These are phyloP conservation scores for Caradrina kadenii DNA, from an alignment of 2,888 invertebrate species.

Conservation along the genomic window DNA sequence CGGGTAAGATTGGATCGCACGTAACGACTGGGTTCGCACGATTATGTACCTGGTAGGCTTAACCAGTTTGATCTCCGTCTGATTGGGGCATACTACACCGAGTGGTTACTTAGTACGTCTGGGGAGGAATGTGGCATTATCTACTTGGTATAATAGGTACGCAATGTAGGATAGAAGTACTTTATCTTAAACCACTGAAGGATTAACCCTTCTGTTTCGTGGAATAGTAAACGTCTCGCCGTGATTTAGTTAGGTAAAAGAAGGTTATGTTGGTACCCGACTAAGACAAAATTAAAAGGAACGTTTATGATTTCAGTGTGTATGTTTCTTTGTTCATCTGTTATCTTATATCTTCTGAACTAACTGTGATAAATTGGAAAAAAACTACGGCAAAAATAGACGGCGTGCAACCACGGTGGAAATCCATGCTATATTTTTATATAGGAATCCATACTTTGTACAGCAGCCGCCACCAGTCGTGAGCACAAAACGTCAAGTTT, in stretches of 20 bases:
- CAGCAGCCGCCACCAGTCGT: too few relatives aligned
- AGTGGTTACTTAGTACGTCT: slow-evolving; percentile 37
- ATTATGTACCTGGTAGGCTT: slow-evolving; percentile 56
- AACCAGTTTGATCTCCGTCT: slow-evolving; percentile 56
- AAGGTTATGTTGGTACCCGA: neutral
- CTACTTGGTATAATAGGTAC: neutral
- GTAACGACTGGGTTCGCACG: slow-evolving; percentile 59
- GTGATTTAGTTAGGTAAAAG: neutral
- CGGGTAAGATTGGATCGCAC: slow-evolving; percentile 60
- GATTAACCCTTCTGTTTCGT: neutral
- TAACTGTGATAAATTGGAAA: too few relatives aligned
- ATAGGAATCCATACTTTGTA: too few relatives aligned
- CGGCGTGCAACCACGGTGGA: too few relatives aligned
- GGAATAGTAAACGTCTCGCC: neutral
- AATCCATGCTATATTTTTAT: too few relatives aligned
- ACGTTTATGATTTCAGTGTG: too few relatives aligned
- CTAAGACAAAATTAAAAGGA: neutral
- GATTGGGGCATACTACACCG: slow-evolving; percentile 50
- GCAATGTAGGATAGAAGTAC: neutral
- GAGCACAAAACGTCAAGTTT: too few relatives aligned
- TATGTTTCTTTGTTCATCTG: too few relatives aligned
- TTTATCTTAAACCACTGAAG: slow-evolving; percentile 1
- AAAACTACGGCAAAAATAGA: neutral
- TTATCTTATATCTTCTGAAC: too few relatives aligned
- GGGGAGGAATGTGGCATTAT: slow-evolving; percentile 13